These are phyloP conservation scores for Oxystoma pomonae DNA, from an alignment of 2,888 invertebrate genomes.

Conservation along the genomic window DNA sequence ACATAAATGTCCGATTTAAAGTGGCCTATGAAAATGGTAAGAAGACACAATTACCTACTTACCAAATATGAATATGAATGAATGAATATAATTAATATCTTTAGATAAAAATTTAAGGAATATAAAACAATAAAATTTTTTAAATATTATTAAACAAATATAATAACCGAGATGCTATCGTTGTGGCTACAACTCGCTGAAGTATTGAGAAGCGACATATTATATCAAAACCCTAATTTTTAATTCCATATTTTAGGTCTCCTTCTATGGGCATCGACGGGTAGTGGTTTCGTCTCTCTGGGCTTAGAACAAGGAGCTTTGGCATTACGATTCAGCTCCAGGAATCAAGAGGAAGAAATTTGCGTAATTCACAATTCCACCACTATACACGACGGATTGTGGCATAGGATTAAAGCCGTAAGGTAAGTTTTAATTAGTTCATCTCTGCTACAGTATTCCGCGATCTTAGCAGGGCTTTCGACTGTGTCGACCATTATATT, in stretches of 20 bases:
- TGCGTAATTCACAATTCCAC: slow-evolving; percentile 80
- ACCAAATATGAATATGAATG: too few relatives aligned
- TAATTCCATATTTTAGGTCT: slow-evolving; percentile 66
- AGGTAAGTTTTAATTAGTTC: slow-evolving; percentile 52
- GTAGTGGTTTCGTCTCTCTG: slow-evolving; percentile 76
- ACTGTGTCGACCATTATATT: too few relatives aligned
- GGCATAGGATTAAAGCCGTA: slow-evolving; percentile 73
- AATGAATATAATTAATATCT: too few relatives aligned
- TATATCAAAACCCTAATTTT: too few relatives aligned
- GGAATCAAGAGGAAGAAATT: slow-evolving; percentile 80
- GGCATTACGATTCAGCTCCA: slow-evolving; percentile 76
- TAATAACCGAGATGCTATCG: too few relatives aligned
- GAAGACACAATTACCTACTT: too few relatives aligned
- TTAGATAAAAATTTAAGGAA: too few relatives aligned
- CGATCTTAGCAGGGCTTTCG: too few relatives aligned
- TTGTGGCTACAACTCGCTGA: too few relatives aligned
- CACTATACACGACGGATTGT: slow-evolving; percentile 83
- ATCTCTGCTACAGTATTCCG: background rate
- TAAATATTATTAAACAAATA: too few relatives aligned
- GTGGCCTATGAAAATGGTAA: slow-evolving; percentile 50
- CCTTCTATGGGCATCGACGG: slow-evolving; percentile 74
- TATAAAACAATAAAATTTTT: too few relatives aligned
- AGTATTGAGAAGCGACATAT: too few relatives aligned
- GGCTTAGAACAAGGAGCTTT: slow-evolving; percentile 78
- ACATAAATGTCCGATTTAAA: slow-evolving; percentile 84